These are phyloP conservation scores for Serinus canaria DNA, from an alignment of 2,113 vertebrate genomes.

Conservation along the genomic window DNA sequence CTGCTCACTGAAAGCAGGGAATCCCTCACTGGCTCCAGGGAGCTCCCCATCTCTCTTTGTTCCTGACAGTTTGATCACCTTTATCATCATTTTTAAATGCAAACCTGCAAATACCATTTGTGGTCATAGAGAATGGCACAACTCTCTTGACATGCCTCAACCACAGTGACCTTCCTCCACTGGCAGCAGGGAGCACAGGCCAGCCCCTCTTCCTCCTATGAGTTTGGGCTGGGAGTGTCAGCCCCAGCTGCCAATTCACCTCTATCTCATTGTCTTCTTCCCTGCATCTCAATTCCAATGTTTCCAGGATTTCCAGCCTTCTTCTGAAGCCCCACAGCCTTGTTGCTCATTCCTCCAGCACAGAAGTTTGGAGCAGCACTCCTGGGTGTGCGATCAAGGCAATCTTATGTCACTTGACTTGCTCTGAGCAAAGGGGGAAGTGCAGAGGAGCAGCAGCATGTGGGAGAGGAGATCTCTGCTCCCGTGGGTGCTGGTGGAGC, in stretches of 20 bases:
- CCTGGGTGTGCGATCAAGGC: neutral
- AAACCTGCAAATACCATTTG: conserved; percentile 23
- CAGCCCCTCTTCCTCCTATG: neutral
- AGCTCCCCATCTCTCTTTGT: conserved; percentile 5
- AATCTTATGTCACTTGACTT: neutral
- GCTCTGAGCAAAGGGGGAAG: neutral
- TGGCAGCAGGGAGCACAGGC: neutral
- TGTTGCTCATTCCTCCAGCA: neutral
- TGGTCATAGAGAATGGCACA: neutral
- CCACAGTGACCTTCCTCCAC: neutral
- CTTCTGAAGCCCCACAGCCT: neutral
- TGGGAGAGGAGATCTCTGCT: neutral
- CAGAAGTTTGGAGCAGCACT: neutral
- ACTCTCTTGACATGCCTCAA: neutral
- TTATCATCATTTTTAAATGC: conserved; percentile 33
- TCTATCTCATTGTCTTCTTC: neutral
- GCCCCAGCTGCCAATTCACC: neutral
- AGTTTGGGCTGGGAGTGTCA: neutral
- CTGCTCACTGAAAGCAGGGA: neutral
- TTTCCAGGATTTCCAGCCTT: neutral
- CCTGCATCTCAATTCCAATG: neutral
- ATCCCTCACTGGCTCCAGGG: neutral
- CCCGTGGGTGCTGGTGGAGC: neutral
- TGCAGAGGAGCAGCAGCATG: neutral
- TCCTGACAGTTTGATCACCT: conserved; percentile 37